phyloP scores from a whole-genome alignment of 2,797 vertebrate genomes.

The Tokudaia muenninki region DNA sequence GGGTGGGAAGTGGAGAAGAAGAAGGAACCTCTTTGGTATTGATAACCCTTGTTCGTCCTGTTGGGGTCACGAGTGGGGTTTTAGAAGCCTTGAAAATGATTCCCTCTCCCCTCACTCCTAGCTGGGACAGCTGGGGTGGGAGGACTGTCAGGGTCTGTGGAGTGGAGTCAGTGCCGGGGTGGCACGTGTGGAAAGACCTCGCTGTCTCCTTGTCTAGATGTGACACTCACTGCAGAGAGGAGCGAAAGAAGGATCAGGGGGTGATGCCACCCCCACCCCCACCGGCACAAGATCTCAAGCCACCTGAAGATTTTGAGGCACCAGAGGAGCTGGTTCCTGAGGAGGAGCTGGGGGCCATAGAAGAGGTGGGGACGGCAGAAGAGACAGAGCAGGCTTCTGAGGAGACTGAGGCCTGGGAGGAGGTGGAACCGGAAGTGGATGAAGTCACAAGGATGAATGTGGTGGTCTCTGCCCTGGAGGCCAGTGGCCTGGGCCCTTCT shows the following conservation, averaged over 20 bases:
- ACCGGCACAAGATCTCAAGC: not conserved
- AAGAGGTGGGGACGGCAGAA: not conserved
- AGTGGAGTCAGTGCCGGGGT: too few relatives aligned
- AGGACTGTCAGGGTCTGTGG: not conserved
- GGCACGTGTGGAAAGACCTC: not conserved
- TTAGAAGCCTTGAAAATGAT: constrained; percentile 92
- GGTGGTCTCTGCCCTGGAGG: constrained; percentile 70
- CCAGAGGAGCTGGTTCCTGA: not conserved
- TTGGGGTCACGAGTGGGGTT: constrained; percentile 90
- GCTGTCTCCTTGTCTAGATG: not conserved
- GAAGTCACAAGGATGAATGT: constrained; percentile 84
- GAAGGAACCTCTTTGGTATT: not conserved
- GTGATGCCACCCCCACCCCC: not conserved
- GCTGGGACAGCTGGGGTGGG: constrained; percentile 58
- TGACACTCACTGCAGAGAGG: not conserved
- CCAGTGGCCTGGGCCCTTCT: constrained; percentile 89
- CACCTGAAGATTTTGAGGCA: not conserved
- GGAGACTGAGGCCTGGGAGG: constrained; percentile 65
- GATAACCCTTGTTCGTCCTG: not conserved
- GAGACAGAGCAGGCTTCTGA: not conserved
- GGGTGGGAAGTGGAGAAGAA: not conserved
- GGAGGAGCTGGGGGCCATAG: constrained; percentile 18
- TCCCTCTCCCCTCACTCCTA: constrained; percentile 73
- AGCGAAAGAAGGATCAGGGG: not conserved
- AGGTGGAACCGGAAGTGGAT: not conserved